These are phyloP conservation scores for Coronaproctus castanopsis DNA, from an alignment of 2,888 invertebrate species.

Conservation along the genomic window DNA sequence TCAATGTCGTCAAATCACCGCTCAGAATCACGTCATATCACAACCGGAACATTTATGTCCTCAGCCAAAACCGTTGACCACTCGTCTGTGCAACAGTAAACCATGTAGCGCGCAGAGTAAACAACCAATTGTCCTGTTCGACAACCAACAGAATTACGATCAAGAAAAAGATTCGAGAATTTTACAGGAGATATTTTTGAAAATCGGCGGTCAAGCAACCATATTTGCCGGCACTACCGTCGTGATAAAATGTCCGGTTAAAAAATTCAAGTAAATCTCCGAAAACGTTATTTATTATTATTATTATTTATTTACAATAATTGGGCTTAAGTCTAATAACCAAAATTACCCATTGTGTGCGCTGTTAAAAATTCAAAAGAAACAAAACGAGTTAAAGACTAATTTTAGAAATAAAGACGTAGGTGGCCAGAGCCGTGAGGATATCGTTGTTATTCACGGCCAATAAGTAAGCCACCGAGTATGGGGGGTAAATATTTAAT, in stretches of 20 bases:
- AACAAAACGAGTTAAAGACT: no score
- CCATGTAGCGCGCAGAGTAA: slow-evolving; percentile 52
- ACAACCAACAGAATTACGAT: slow-evolving; percentile 53
- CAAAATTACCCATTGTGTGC: no score
- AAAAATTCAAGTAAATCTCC: slow-evolving; percentile 44
- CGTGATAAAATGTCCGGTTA: slow-evolving; percentile 84
- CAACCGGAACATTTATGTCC: slow-evolving; percentile 50
- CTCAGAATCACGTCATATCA: slow-evolving; percentile 72
- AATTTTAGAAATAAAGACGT: no score
- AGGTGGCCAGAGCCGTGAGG: no score
- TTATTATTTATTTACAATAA: no score
- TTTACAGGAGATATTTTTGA: slow-evolving; percentile 55
- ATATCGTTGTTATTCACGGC: no score
- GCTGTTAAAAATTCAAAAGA: no score
- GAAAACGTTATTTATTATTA: slow-evolving; percentile 24
- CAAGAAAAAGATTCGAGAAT: slow-evolving; percentile 39
- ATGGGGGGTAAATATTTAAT: no score
- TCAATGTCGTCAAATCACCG: slow-evolving; percentile 75
- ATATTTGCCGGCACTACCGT: slow-evolving; percentile 79
- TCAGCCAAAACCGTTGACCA: slow-evolving; percentile 46
- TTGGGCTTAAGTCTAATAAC: no score
- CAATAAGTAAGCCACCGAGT: no score
- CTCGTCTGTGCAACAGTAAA: slow-evolving; percentile 67
- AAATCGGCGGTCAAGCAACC: slow-evolving; percentile 75
- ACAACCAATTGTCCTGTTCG: slow-evolving; percentile 52